Conservation (phyloP, 2,797 vertebrate genomes). For the Acrossocheilus wenchowensis region DNA sequence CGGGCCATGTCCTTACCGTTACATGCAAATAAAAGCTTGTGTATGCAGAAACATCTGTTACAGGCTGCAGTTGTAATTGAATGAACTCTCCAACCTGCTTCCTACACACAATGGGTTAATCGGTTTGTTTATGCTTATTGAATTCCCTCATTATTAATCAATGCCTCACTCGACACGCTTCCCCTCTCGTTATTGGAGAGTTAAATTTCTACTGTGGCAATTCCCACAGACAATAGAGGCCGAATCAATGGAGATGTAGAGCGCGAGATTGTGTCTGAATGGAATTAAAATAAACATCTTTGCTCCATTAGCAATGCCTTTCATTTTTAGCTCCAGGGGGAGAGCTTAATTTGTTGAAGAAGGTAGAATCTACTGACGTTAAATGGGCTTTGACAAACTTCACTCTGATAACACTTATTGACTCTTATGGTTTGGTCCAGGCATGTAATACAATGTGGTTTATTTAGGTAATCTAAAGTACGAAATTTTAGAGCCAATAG, state of each 20-base stretch:
- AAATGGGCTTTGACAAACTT: slow-evolving; percentile 52
- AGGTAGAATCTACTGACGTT: slow-evolving; percentile 36
- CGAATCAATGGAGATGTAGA: slow-evolving; percentile 56
- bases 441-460: neutral
- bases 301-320: slow-evolving; percentile 56
- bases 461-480: slow-evolving; percentile 19
- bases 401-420: slow-evolving; percentile 40
- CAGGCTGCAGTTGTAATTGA: neutral
- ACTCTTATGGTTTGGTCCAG: slow-evolving; percentile 30
- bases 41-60: slow-evolving; percentile 25
- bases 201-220: slow-evolving; percentile 28
- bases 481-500: neutral
- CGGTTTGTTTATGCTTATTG: slow-evolving; percentile 32
- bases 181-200: slow-evolving; percentile 41
- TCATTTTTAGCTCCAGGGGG: slow-evolving; percentile 40
- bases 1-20: neutral
- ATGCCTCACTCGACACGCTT: slow-evolving; percentile 39
- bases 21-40: neutral
- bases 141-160: slow-evolving; percentile 48
- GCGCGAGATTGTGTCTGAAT: slow-evolving; percentile 50
- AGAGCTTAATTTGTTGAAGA: slow-evolving; percentile 37
- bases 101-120: slow-evolving; percentile 44
- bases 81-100: slow-evolving; percentile 9
- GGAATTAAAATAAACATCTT: slow-evolving; percentile 58
- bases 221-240: slow-evolving; percentile 48